Conservation (phyloP, 2,113 vertebrate species). For the Coracopsis vasa region DNA sequence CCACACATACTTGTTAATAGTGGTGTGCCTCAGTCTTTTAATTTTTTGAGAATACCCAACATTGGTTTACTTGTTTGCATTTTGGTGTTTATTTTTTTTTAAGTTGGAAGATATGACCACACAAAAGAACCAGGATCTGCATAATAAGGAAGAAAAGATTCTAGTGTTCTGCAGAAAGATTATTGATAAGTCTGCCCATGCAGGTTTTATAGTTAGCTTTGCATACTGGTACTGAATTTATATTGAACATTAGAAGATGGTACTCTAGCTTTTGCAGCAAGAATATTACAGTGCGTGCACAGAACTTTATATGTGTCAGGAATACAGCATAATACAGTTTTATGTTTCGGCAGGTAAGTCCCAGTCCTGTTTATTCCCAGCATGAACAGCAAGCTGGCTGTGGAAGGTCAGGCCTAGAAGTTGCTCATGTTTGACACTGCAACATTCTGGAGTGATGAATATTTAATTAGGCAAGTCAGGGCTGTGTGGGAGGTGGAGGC, state of each 20-base stretch:
- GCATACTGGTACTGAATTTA: not conserved
- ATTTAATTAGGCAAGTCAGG: slow-evolving; percentile 63
- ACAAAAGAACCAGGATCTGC: not conserved
- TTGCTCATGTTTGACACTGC: slow-evolving; percentile 10
- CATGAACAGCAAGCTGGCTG: not conserved
- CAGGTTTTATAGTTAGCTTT: not conserved
- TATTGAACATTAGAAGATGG: not conserved
- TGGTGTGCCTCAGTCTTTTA: not conserved
- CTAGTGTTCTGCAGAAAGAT: not conserved
- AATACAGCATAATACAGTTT: slow-evolving; percentile 51
- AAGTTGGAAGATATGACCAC: not conserved
- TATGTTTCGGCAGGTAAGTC: not conserved
- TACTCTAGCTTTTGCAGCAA: not conserved
- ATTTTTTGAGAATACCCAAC: not conserved
- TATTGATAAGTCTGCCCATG: not conserved
- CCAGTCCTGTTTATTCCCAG: not conserved
- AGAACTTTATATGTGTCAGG: not conserved
- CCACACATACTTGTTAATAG: not conserved
- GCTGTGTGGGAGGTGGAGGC: not conserved
- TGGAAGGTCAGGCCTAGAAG: slow-evolving; percentile 60
- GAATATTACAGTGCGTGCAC: not conserved
- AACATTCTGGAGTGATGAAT: slow-evolving; percentile 62
- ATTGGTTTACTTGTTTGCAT: not conserved
- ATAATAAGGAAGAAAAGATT: not conserved
- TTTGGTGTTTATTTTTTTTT: not conserved